A percentile compares a stretch with the other conserved stretches of the same genome.
phyloP scores from a whole-genome alignment of 2,888 invertebrate genomes.

The Macropis europaea region DNA sequence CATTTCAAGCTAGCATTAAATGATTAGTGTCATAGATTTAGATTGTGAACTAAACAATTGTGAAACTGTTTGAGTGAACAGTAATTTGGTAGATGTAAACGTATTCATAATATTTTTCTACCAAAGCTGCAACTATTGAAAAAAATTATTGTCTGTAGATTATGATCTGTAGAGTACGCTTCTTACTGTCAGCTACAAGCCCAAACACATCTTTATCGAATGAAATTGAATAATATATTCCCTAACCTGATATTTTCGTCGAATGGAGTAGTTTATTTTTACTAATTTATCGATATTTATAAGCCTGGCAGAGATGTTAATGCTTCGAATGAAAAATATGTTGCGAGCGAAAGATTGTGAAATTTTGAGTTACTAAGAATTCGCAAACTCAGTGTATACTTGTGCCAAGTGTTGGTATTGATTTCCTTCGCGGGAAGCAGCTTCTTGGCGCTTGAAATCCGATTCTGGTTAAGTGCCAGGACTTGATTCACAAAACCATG shows the following conservation, averaged over 20 bases:
- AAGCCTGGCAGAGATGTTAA: background rate
- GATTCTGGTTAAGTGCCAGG: conserved; percentile 31
- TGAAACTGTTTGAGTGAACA: too few species aligned
- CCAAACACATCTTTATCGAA: too few species aligned
- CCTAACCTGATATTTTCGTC: conserved; percentile 24
- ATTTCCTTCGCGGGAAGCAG: conserved; percentile 13
- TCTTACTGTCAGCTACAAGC: too few species aligned
- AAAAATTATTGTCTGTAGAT: too few species aligned
- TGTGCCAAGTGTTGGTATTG: conserved; percentile 40
- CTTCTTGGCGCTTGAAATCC: conserved; percentile 16
- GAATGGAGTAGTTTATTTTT: conserved; percentile 12
- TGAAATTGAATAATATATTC: too few species aligned
- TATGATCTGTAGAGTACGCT: too few species aligned
- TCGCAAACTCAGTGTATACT: background rate
- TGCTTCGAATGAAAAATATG: background rate
- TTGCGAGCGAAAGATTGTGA: background rate
- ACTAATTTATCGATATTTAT: background rate
- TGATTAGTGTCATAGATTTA: too few species aligned
- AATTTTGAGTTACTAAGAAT: background rate
- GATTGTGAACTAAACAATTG: too few species aligned
- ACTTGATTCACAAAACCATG: conserved; percentile 17
- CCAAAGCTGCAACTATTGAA: too few species aligned
- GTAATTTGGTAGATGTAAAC: too few species aligned
- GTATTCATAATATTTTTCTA: too few species aligned
- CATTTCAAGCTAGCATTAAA: too few species aligned